Conservation (phyloP, 30 jellyfish, hydroid and myxozoan species). For the Catostylus mosaicus region DNA sequence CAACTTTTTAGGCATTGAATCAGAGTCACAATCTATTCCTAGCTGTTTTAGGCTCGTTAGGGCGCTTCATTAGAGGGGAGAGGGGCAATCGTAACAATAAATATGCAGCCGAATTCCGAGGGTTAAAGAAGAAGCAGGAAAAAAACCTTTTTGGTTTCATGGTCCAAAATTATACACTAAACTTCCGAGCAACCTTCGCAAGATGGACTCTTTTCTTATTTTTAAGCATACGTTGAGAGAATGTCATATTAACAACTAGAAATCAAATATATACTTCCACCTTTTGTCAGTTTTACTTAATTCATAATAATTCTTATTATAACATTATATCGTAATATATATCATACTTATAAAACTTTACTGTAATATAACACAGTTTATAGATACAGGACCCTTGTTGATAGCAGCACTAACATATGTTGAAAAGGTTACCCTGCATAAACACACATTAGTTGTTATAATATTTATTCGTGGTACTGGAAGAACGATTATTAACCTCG, state of each 20-base stretch:
- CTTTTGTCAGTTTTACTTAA: background rate
- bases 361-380: background rate
- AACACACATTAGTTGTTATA: no score
- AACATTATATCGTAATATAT: no score
- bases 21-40: no score
- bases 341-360: background rate
- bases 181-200: slow-evolving; percentile 36
- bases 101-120: slow-evolving; percentile 61
- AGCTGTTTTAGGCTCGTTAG: no score
- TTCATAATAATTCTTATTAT: background rate
- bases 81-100: slow-evolving; percentile 58
- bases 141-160: slow-evolving; percentile 8
- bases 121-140: slow-evolving; percentile 48
- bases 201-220: slow-evolving; percentile 26
- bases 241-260: background rate
- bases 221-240: background rate
- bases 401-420: slow-evolving; percentile 9
- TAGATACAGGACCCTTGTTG: slow-evolving; percentile 18
- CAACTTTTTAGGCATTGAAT: no score
- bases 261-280: background rate
- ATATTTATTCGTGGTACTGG: no score
- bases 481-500: no score
- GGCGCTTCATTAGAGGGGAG: no score
- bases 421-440: slow-evolving; percentile 16
- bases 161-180: slow-evolving; percentile 11